Evolutionary conservation across 2,113 vertebrate species (phyloP), one percentile per base, ranked within the genome.

Genomic region (Ancistrus triradiatus): DNA sequence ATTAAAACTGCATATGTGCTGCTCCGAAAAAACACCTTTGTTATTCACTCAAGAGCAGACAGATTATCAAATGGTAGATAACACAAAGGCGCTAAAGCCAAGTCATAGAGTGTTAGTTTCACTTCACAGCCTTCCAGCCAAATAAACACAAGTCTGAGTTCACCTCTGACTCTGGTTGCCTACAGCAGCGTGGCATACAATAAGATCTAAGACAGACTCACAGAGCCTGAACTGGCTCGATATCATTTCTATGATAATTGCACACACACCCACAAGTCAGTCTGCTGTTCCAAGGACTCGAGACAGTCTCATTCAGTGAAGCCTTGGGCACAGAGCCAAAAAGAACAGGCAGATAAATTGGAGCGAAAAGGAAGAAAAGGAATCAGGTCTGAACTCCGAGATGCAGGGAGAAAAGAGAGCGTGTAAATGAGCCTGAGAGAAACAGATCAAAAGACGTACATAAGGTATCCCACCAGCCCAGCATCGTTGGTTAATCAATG

Each of bases 171-270:
- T 69, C 59, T 11, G 18, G 8, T 24, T 38, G 35, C 33, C 21
- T 64, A 46, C 31, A 40, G 21, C 37, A 49, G 38, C 47, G 13
- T 7, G 24, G 17, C 27, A 38, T 33, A 31, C 31, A 67, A 44
- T 22, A 10, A 7, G 19, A 48, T 15, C n/a, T 3, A 31, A 31
- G 27, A 31, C 11, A 22, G 60, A 11, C 22, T 44, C 69, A 35
- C 37, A 52, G 14, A 27, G 46, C 40, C 35, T 14, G 47, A 46
- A 46, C 42, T n/a, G 53, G 19, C 63, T 67, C 53, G 15, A 28
- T 58, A 64, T 70, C 56, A 56, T 44, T 47, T 60, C 56, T 66
- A 53, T 74, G 68, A 59, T 66, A 71, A 70, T 55, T 71, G 59
- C 43, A 52, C 31, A 42, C 38, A 64, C 37, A 70, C 47, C 25